Base-by-base conservation (phyloP, 2,797 vertebrate species). In the Chelon auratus region DNA sequence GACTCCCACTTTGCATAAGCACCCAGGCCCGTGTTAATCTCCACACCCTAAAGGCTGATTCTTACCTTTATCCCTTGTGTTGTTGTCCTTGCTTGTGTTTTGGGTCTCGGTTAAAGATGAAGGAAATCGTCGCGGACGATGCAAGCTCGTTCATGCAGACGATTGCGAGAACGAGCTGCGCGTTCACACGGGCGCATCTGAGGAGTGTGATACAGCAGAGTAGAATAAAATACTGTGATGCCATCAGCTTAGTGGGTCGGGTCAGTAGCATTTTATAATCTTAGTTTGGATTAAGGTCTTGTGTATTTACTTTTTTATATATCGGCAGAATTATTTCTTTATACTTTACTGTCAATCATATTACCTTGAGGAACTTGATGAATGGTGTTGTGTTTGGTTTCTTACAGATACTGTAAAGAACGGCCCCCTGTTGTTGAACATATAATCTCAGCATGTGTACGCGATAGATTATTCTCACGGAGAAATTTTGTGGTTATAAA, bases 101-200 rank as follows among this genome's bases (percentile, higher is more conserved):
- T 72, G 20, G 30, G 22, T 61, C 17, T 56, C 14, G 22, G 40
- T 43, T 45, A 58, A 47, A 60, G 66, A 84, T 61, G 59, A 65
- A 65, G 33, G 8, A 11, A 36, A 54, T 43, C 47, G 66, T 79
- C 61, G 71, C 62, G 22, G 54, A 67, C 56, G 80, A 79, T 68
- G 68, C n/a, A 81, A 68, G 86, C 86, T 70, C 85, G 85, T 74
- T 78, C 86, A 70, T 67, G 66, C 42, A 48, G 30, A 62, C 8
- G 47, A 20, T 22, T 0, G 17, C 74, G 68, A 65, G 90, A 80
- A 79, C 83, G 86, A 74, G 91, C 85, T 5, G 87, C 86, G 66
- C 84, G 84, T 53, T 75, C 84, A 75, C 3, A 3, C 1, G 30
- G 1, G 54, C 22, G 9, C 39, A 22, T 54, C 40, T 47, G 7